Evolutionary conservation across 2,797 vertebrate species (phyloP).

Genomic region (Tenualosa thibaudeaui): DNA sequence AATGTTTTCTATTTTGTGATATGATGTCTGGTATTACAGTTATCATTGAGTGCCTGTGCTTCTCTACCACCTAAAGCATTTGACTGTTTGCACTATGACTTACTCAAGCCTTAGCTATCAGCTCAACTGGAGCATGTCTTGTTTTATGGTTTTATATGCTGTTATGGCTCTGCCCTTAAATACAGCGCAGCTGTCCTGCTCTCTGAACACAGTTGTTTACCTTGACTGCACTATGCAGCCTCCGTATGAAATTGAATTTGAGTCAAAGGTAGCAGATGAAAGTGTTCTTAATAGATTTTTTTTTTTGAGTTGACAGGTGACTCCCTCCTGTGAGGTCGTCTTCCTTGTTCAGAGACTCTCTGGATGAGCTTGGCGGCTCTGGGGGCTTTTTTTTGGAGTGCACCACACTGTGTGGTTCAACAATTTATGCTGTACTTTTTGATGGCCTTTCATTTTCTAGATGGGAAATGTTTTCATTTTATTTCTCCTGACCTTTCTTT

Average conservation of each 20-base stretch:
- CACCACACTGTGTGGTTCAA: background rate
- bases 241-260: background rate
- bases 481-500: background rate
- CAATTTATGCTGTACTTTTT: background rate
- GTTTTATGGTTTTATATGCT: background rate
- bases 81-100: background rate
- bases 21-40: background rate
- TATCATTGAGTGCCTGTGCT: background rate
- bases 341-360: background rate
- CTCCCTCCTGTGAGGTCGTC: background rate
- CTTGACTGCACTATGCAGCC: background rate
- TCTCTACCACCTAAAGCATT: background rate
- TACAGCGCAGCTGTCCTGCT: background rate
- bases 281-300: background rate
- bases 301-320: background rate
- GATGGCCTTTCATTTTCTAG: slow-evolving; percentile 12
- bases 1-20: background rate
- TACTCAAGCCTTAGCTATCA: background rate
- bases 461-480: background rate
- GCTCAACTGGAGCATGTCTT: background rate
- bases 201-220: background rate
- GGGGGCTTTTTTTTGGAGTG: background rate
- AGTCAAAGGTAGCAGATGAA: slow-evolving; percentile 7
- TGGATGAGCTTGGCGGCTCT: background rate
- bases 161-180: background rate